A percentile compares a stretch with the other conserved stretches of the same genome.
These are phyloP conservation scores for Drosophila pseudotalamancana DNA, from an alignment of 2,888 invertebrate genomes.

Conservation along the genomic window DNA sequence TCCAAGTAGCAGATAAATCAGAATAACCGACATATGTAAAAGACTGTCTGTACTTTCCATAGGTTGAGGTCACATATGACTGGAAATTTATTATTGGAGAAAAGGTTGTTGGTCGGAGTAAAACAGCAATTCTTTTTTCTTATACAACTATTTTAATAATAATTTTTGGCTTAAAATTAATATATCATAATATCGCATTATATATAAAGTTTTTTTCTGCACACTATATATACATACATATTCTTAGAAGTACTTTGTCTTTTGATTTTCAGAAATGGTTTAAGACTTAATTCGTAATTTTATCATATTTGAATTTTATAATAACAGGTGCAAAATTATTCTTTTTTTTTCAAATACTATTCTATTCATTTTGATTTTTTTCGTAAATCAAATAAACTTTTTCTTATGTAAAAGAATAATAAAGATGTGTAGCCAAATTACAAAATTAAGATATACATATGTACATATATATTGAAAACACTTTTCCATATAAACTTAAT, in stretches of 20 bases:
- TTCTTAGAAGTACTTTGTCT: slow-evolving; percentile 18
- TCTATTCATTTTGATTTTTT: not conserved
- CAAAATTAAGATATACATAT: not conserved
- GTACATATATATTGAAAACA: slow-evolving; percentile 2
- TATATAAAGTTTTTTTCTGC: slow-evolving; percentile 4
- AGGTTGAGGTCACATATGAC: too few relatives aligned
- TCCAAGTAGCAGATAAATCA: not conserved
- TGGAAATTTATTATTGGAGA: too few relatives aligned
- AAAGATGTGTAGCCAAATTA: not conserved
- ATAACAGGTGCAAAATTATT: not conserved
- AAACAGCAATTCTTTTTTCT: slow-evolving; percentile 9
- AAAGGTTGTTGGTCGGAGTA: too few relatives aligned
- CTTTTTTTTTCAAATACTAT: not conserved
- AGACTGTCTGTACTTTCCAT: too few relatives aligned
- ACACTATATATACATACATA: slow-evolving; percentile 15
- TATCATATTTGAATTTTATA: not conserved
- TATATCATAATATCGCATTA: not conserved
- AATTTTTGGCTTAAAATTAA: slow-evolving; percentile 22
- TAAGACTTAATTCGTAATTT: not conserved
- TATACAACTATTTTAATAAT: slow-evolving; percentile 30
- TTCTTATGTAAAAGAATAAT: not conserved
- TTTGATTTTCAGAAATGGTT: slow-evolving; percentile 5
- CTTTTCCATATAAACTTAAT: not conserved
- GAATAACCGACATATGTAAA: too few relatives aligned
- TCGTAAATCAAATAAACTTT: not conserved